Conservation (phyloP, 1,140 invertebrate genomes). For the Drosophila sproati region DNA sequence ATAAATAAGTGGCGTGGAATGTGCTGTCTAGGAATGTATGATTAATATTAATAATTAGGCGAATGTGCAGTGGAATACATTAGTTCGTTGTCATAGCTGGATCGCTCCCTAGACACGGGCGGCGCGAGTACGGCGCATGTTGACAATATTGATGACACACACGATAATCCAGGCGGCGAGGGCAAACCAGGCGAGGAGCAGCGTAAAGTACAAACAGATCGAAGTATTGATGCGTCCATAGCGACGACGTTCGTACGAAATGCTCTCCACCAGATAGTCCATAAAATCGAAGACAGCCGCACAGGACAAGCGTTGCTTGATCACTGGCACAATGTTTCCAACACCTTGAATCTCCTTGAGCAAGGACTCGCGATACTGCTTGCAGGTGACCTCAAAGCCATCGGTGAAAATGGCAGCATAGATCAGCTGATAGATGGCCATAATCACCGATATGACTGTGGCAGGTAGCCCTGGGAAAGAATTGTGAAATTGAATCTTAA, state of each 20-base stretch:
- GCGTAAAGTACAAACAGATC: conserved; percentile 86
- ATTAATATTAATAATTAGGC: conserved; percentile 33
- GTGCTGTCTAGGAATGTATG: conserved; percentile 46
- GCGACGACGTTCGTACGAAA: conserved; percentile 86
- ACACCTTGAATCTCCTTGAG: conserved; percentile 86
- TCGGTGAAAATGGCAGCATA: conserved; percentile 88
- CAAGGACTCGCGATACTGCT: conserved; percentile 87
- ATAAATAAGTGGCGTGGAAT: conserved; percentile 63
- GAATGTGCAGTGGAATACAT: conserved; percentile 33
- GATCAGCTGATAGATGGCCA: conserved; percentile 87
- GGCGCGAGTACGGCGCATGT: conserved; percentile 84
- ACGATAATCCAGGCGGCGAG: conserved; percentile 86
- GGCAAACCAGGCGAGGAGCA: conserved; percentile 87
- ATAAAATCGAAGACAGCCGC: conserved; percentile 90
- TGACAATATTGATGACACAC: conserved; percentile 85
- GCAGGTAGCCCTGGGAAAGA: conserved; percentile 78
- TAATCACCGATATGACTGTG: conserved; percentile 86
- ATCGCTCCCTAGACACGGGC: conserved; percentile 53
- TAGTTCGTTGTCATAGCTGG: conserved; percentile 15
- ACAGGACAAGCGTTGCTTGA: conserved; percentile 88
- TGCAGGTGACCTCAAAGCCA: conserved; percentile 89
- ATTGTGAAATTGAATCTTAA: too few relatives aligned
- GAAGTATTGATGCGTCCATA: conserved; percentile 88
- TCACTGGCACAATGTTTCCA: conserved; percentile 87
- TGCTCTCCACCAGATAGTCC: conserved; percentile 88